Evolutionary conservation across 2,113 vertebrate genomes (phyloP).

Genomic region (Theristicus caerulescens): DNA sequence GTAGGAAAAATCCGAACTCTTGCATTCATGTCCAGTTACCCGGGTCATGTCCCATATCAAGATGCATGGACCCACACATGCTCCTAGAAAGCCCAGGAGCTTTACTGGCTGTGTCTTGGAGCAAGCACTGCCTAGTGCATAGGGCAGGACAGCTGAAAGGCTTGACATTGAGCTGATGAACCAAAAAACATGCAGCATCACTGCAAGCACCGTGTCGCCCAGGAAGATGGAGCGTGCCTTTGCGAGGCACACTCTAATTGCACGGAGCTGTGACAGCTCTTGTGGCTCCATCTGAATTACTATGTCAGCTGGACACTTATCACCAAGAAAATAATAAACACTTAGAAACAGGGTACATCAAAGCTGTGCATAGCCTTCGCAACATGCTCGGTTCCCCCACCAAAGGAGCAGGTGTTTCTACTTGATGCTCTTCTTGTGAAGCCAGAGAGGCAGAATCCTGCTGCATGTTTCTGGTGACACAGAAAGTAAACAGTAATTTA

Average conservation of each 20-base stretch:
- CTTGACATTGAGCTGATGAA: background rate
- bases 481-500: conserved; percentile 5
- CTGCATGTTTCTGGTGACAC: background rate
- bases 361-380: background rate
- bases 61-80: rapidly evolving
- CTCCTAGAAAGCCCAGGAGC: background rate
- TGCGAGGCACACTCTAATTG: background rate
- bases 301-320: background rate
- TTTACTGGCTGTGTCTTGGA: background rate
- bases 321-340: background rate
- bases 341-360: background rate
- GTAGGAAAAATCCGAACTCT: background rate
- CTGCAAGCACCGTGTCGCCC: background rate
- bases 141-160: background rate
- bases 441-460: background rate
- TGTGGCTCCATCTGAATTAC: background rate
- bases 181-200: background rate
- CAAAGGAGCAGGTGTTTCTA: background rate
- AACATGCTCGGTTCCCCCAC: rapidly evolving
- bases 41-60: background rate
- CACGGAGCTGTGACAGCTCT: background rate
- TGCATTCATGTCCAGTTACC: background rate
- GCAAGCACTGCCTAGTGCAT: background rate
- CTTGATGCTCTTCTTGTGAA: background rate
- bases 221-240: background rate